These are phyloP conservation scores for Rugalucina vietnamica DNA, from an alignment of 2,888 invertebrate species.

Conservation along the genomic window DNA sequence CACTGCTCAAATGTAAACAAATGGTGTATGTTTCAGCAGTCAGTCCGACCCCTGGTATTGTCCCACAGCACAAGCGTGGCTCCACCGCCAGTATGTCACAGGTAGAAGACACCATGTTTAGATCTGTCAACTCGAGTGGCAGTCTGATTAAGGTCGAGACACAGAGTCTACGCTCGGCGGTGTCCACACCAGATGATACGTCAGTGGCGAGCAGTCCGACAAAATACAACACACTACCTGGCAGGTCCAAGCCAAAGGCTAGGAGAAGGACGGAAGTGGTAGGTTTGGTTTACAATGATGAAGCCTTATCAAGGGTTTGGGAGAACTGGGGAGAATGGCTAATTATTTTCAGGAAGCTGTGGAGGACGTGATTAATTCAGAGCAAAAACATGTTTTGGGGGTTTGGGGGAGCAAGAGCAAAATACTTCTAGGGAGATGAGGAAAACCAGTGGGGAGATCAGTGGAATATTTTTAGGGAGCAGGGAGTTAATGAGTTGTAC, in stretches of 20 bases:
- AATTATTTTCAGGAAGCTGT: no score
- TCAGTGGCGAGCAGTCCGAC: constrained; percentile 70
- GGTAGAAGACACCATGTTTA: constrained; percentile 77
- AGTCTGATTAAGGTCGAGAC: constrained; percentile 73
- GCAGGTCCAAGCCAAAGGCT: constrained; percentile 36
- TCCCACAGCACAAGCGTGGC: constrained; percentile 74
- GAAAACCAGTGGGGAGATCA: no score
- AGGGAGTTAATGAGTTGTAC: no score
- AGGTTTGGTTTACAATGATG: background rate
- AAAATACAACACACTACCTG: constrained; percentile 70
- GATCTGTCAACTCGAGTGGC: constrained; percentile 68
- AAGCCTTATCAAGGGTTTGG: background rate
- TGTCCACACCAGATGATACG: constrained; percentile 69
- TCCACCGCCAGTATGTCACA: constrained; percentile 82
- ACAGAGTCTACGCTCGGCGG: constrained; percentile 67
- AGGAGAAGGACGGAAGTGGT: constrained; percentile 35
- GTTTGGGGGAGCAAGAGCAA: no score
- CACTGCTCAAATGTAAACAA: no score
- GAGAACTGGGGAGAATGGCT: no score
- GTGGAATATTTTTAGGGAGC: no score
- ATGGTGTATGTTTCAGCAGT: constrained; percentile 39
- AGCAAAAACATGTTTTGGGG: no score
- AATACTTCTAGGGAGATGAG: no score
- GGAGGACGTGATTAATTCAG: no score
- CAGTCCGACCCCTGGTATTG: constrained; percentile 61